Conservation (phyloP, 2,113 vertebrate species). For the Isichthys henryi region DNA sequence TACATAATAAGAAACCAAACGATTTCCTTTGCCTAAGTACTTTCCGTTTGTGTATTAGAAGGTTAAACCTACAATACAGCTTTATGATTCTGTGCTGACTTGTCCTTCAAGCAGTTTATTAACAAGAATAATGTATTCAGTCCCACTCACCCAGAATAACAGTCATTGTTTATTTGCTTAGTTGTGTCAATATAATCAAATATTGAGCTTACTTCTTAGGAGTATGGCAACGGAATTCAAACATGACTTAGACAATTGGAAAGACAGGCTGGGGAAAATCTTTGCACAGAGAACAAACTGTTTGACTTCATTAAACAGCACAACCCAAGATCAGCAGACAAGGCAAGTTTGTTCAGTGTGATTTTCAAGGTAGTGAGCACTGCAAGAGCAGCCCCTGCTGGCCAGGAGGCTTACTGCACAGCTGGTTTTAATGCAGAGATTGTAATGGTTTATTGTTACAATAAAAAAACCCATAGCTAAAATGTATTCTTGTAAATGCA, state of each 20-base stretch:
- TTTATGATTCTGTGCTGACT: background rate
- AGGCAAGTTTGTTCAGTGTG: background rate
- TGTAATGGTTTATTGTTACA: background rate
- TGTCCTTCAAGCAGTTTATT: background rate
- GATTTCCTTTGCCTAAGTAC: background rate
- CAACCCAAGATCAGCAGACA: background rate
- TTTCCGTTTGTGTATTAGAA: background rate
- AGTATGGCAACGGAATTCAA: background rate
- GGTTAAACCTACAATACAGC: background rate
- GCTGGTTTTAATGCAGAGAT: background rate
- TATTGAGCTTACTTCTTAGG: background rate
- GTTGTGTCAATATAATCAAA: background rate
- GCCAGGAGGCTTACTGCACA: constrained; percentile 17
- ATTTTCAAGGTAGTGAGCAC: background rate
- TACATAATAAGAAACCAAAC: background rate
- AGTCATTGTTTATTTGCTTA: background rate
- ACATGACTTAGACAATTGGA: background rate
- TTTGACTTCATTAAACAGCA: background rate
- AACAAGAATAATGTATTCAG: background rate
- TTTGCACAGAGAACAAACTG: background rate
- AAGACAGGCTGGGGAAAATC: background rate
- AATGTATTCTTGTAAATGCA: background rate
- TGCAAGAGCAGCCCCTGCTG: constrained; percentile 24
- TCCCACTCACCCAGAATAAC: background rate
- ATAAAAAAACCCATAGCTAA: background rate